A percentile compares a stretch with the other conserved stretches of the same genome.
phyloP scores from a whole-genome alignment of 2,797 vertebrate genomes.

The Falco peregrinus region DNA sequence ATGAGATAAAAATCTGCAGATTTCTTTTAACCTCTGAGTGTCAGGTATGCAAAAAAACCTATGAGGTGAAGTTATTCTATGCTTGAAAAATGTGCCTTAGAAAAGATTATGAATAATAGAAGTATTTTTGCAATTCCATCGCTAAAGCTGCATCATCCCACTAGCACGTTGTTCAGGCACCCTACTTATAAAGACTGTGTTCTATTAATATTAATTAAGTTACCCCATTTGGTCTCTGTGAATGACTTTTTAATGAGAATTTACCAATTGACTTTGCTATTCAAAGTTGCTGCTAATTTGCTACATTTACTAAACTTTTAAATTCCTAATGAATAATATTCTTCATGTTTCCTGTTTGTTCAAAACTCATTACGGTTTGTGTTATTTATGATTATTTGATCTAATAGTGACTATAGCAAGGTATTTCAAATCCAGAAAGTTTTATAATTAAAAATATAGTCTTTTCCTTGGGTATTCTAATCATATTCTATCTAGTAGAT shows the following conservation, averaged over 20 bases:
- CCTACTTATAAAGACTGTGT: background rate
- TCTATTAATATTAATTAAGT: conserved; percentile 18
- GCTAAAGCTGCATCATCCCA: background rate
- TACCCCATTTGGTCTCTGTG: background rate
- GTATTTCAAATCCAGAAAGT: background rate
- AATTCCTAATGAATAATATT: background rate
- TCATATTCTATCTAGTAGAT: background rate
- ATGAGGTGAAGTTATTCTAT: background rate
- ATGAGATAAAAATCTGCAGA: background rate
- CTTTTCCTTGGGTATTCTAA: background rate
- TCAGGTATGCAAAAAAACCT: background rate
- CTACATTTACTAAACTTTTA: background rate
- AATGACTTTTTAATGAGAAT: background rate
- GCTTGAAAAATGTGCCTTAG: background rate
- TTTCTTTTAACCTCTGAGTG: background rate
- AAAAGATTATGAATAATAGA: background rate
- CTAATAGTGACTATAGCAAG: background rate
- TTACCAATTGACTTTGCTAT: background rate
- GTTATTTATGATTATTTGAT: background rate
- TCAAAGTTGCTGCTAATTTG: background rate
- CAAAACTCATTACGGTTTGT: background rate
- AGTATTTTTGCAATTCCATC: background rate
- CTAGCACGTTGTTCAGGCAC: background rate
- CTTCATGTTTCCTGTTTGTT: background rate
- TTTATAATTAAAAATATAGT: background rate